Percentiles rank a stretch among this genome's conserved stretches.
These are phyloP conservation scores for Toxotes chatareus DNA, from an alignment of 2,113 vertebrate species.

Conservation along the genomic window DNA sequence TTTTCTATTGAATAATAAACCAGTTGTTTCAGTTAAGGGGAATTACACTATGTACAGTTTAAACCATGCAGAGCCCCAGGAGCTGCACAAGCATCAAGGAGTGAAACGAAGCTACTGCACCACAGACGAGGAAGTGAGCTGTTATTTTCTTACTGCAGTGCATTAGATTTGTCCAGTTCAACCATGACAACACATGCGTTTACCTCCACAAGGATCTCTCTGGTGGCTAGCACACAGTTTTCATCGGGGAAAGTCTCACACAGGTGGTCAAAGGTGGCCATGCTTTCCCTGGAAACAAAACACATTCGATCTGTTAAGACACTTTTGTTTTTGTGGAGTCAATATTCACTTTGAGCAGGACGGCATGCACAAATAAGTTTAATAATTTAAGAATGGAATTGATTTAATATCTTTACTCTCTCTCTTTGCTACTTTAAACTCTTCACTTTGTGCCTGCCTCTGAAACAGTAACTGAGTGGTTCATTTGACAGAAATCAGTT, in stretches of 20 bases:
- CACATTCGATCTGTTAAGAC: neutral
- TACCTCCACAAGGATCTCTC: conserved; percentile 88
- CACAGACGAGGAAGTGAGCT: neutral
- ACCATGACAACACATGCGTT: neutral
- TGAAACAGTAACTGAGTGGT: neutral
- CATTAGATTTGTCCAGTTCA: neutral
- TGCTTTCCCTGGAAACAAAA: conserved; percentile 82
- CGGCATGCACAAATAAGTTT: neutral
- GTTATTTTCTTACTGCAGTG: neutral
- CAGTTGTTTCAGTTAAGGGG: too few relatives aligned
- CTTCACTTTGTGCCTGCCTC: neutral
- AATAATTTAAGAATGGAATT: neutral
- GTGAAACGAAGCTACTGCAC: neutral
- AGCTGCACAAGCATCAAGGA: neutral
- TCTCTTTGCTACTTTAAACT: neutral
- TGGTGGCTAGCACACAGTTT: conserved; percentile 88
- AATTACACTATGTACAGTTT: neutral
- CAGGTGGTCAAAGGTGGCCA: conserved; percentile 85
- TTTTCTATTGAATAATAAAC: too few relatives aligned
- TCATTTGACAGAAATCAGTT: neutral
- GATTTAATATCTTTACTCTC: neutral
- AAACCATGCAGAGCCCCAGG: neutral
- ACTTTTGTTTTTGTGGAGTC: neutral
- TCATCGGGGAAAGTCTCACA: conserved; percentile 91
- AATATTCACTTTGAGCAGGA: neutral